These are phyloP conservation scores for Allacma fusca DNA, from an alignment of 2,888 invertebrate genomes.

Conservation along the genomic window DNA sequence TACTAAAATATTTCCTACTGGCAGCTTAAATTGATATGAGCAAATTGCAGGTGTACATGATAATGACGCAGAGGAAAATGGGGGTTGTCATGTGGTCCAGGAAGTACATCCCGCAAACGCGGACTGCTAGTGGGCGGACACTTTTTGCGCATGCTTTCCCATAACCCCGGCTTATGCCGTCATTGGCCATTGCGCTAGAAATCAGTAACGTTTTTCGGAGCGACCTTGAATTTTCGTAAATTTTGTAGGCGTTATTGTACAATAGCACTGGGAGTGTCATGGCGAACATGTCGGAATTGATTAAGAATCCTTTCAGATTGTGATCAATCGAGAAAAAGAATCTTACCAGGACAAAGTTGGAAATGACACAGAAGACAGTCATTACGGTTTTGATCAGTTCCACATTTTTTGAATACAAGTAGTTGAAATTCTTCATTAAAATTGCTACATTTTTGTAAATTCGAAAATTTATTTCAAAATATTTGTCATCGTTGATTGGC, in stretches of 20 bases:
- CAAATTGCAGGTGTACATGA: not conserved
- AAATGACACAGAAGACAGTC: not conserved
- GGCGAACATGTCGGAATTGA: conserved; percentile 5
- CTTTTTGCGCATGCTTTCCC: no score
- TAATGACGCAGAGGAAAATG: conserved; percentile 20
- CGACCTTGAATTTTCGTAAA: no score
- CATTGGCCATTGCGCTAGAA: no score
- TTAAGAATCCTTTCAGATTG: not conserved
- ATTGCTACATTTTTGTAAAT: not conserved
- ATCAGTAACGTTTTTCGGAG: no score
- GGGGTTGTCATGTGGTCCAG: conserved; percentile 2
- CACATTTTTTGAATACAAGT: not conserved
- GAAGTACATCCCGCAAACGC: not conserved
- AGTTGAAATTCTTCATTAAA: not conserved
- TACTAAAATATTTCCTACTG: no score
- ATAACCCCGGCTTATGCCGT: no score
- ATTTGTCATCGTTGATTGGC: no score
- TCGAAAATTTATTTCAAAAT: no score
- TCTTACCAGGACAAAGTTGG: not conserved
- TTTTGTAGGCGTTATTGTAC: conserved; percentile 23
- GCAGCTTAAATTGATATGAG: not conserved
- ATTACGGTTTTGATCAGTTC: not conserved
- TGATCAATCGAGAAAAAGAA: not conserved
- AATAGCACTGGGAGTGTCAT: not conserved
- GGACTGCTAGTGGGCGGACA: not conserved